phyloP scores from a whole-genome alignment of 2,797 vertebrate species.

The Melanotaenia trifasciata region DNA sequence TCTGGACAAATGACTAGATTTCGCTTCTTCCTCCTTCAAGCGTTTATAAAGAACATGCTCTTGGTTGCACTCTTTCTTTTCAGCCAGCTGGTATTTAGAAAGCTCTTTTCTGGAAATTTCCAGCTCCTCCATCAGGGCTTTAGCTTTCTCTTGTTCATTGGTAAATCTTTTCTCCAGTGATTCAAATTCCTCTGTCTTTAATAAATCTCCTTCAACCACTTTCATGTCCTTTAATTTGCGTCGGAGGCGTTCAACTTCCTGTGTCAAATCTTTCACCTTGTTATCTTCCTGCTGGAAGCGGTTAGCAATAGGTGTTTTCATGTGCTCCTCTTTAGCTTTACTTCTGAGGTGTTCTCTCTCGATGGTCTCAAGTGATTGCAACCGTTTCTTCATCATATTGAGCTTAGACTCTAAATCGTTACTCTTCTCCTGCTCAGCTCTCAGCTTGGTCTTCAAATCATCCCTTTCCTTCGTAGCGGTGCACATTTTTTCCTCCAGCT shows the following conservation, averaged over 20 bases:
- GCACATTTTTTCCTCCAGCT: slow-evolving; percentile 93
- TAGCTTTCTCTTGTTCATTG: slow-evolving; percentile 89
- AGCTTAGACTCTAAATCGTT: slow-evolving; percentile 91
- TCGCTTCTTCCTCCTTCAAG: slow-evolving; percentile 94
- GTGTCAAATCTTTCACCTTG: slow-evolving; percentile 94
- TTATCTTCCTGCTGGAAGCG: slow-evolving; percentile 94
- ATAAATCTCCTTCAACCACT: slow-evolving; percentile 89
- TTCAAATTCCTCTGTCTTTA: slow-evolving; percentile 93
- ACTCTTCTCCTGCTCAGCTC: slow-evolving; percentile 91
- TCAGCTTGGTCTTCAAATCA: slow-evolving; percentile 90
- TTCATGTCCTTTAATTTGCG: slow-evolving; percentile 94
- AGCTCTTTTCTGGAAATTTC: slow-evolving; percentile 90
- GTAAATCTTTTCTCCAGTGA: slow-evolving; percentile 89
- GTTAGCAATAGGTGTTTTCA: slow-evolving; percentile 82
- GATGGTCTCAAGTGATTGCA: slow-evolving; percentile 91
- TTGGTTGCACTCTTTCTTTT: slow-evolving; percentile 92
- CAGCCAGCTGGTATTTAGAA: slow-evolving; percentile 91
- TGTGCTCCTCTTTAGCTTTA: slow-evolving; percentile 89
- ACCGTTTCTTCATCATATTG: slow-evolving; percentile 90
- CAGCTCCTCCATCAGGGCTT: slow-evolving; percentile 89
- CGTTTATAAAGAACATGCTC: slow-evolving; percentile 92
- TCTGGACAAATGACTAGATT: slow-evolving; percentile 91
- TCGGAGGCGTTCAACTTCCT: slow-evolving; percentile 93
- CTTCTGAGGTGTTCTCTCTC: slow-evolving; percentile 92
- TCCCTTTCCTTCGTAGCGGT: slow-evolving; percentile 90